These are phyloP conservation scores for Xanthorhoe designata DNA, from an alignment of 2,888 invertebrate species.

Conservation along the genomic window DNA sequence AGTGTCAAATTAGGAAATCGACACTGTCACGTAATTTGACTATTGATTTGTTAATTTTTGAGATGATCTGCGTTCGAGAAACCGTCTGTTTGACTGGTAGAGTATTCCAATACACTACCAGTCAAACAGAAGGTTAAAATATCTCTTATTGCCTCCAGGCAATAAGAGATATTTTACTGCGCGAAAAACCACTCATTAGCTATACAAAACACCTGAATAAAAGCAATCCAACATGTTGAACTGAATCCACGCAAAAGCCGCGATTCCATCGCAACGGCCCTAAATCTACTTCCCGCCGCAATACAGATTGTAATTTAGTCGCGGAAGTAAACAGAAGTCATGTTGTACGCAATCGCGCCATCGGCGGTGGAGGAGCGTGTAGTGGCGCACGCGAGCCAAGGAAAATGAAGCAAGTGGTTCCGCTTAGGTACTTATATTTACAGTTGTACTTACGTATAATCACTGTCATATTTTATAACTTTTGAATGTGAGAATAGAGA, in stretches of 20 bases:
- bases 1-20: too few species aligned
- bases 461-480: neutral
- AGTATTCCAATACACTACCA: too few species aligned
- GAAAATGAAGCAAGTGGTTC: conserved; percentile 29
- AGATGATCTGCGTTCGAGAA: too few species aligned
- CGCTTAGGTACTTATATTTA: conserved; percentile 25
- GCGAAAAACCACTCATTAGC: neutral
- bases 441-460: neutral
- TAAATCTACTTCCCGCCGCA: conserved; percentile 60
- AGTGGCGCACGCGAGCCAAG: conserved; percentile 37
- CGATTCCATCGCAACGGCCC: conserved; percentile 46
- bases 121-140: too few species aligned
- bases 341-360: conserved; percentile 57
- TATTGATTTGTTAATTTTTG: too few species aligned
- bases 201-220: conserved; percentile 1
- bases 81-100: too few species aligned
- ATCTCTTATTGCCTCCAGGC: too few species aligned
- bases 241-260: conserved; percentile 34
- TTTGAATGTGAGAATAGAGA: neutral
- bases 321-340: conserved; percentile 73
- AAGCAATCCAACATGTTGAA: conserved; percentile 17
- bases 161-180: neutral
- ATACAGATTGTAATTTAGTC: conserved; percentile 69
- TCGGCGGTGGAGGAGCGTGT: conserved; percentile 43
- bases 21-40: too few species aligned